Base-by-base conservation (phyloP, 2,113 vertebrate species). In the Grallaria varia region DNA sequence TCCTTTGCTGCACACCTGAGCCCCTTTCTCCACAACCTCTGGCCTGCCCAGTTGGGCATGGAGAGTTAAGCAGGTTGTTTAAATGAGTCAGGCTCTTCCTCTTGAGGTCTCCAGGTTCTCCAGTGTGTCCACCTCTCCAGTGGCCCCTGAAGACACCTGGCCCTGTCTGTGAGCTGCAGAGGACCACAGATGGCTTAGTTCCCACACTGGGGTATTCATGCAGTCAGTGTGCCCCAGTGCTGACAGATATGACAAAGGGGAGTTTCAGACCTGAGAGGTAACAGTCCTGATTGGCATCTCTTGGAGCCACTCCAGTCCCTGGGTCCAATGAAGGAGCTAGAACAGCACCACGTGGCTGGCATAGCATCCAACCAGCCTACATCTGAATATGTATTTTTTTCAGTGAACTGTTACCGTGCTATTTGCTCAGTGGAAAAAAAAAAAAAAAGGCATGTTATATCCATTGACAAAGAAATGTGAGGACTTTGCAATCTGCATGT, bases 291-390 rank as follows among this genome's bases (percentile, higher is more conserved):
- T 71, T 8, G 3, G 9, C 44, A 35, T 7, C 84, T 64, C 35
- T 60, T 73, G 83, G 59, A 67, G 79, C 33, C 0, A 0, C 24
- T 79, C 49, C 0, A 0, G 35, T 80, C 49, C 49, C 53, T 90
- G 52, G n/a, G 10, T n/a, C 68, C 60, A 30, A 2, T 18, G n/a
- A 35, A 42, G 47, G 53, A 75, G 14, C 39, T 17, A 62, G 28
- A 81, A 2, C 31, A 68, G 60, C 49, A 47, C 42, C 85, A 37
- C 1, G 4, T 84, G 79, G 47, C 42, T 23, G 47, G 21, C 45
- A 22, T 5, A 74, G 44, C 76, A 10, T 20, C 35, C 50, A 37
- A 9, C 1, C 84, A 67, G 52, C 55, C 31, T 44, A 18, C 2
- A 60, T 64, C 30, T 15, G 35, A 53, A 20, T 55, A 45, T 5